phyloP scores from a whole-genome alignment of 2,113 vertebrate species.

The Kryptolebias marmoratus region DNA sequence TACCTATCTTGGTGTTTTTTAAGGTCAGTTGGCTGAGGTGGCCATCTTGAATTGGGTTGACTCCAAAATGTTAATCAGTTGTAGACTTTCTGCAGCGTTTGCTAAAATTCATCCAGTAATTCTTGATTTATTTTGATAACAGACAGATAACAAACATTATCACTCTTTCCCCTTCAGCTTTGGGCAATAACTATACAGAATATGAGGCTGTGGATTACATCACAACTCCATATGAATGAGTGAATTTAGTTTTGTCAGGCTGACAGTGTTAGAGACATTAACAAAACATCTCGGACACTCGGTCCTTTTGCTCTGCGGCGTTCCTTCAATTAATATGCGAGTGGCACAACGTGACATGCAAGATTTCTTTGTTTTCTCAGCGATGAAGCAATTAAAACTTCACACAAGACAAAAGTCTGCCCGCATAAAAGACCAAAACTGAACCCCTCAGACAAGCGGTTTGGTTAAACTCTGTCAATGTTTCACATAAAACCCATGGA shows the following conservation, averaged over 20 bases:
- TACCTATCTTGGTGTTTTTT: too few species aligned
- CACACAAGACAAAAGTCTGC: constrained; percentile 32
- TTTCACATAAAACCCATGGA: constrained; percentile 17
- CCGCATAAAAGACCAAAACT: constrained; percentile 29
- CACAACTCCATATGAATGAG: too few species aligned
- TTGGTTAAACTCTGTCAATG: constrained; percentile 34
- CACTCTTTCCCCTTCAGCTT: too few species aligned
- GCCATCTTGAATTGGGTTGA: too few species aligned
- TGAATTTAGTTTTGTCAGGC: not conserved
- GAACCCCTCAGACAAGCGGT: constrained; percentile 27
- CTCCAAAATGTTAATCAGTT: too few species aligned
- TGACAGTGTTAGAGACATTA: constrained; percentile 11
- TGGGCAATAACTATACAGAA: too few species aligned
- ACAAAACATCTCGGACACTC: constrained; percentile 21
- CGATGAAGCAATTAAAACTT: constrained; percentile 39
- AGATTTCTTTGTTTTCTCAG: constrained; percentile 11
- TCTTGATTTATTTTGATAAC: too few species aligned
- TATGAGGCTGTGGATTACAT: too few species aligned
- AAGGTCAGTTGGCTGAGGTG: too few species aligned
- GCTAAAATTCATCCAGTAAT: too few species aligned
- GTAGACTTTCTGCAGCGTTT: too few species aligned
- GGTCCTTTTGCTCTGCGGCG: constrained; percentile 6
- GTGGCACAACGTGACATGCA: constrained; percentile 18
- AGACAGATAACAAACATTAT: too few species aligned
- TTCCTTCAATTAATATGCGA: constrained; percentile 36